Base-by-base conservation (phyloP, 2,888 invertebrate species). In the Drosophila bunnanda region DNA sequence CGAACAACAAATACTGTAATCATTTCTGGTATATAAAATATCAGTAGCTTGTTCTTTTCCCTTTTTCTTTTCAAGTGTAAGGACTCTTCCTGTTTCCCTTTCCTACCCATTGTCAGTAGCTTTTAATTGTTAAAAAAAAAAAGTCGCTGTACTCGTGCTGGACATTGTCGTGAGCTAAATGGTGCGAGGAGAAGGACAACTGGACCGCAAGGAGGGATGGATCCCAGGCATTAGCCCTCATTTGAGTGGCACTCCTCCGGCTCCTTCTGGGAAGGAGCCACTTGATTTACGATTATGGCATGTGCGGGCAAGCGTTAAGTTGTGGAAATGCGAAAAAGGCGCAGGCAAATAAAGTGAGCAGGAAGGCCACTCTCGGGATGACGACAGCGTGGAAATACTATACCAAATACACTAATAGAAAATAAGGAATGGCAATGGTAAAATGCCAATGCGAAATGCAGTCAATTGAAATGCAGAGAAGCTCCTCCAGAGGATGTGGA, bases 401-500 rank as follows among this genome's bases (percentile, higher is more conserved):
- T 10, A 22, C 34, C 50, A 52, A 38, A 50, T 52, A 36, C 50
- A 50, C 34, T 66, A 58, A 46, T 57, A 46, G 34, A 36, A 56
- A 48, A 44, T 41, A 52, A 22, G 36, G 32, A 32, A 50, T 38
- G 30, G 41, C 36, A 36, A 44, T 48, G 58, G 44, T 30, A 48
- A 44, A 38, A 34, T 50, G 28, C 53, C 57, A 57, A 43, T 38
- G 53, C 67, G 70, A 59, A 76, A 68, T 59, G 82, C 80, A 83
- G 73, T 78, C 83, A 83, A 84, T 84, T 87, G 82, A 86, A 79
- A 78, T 79, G 75, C 79, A 77, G 46, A 76, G 79, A 22, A 74
- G 79, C 55, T 25, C 44, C 44, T 52, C 41, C 59, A 44, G 71
- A 64, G 46, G 53, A 59, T 55, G 66, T 44, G 43, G n/a, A 65